phyloP scores from a whole-genome alignment of 2,113 vertebrate species.

The Hippoglossus stenolepis region DNA sequence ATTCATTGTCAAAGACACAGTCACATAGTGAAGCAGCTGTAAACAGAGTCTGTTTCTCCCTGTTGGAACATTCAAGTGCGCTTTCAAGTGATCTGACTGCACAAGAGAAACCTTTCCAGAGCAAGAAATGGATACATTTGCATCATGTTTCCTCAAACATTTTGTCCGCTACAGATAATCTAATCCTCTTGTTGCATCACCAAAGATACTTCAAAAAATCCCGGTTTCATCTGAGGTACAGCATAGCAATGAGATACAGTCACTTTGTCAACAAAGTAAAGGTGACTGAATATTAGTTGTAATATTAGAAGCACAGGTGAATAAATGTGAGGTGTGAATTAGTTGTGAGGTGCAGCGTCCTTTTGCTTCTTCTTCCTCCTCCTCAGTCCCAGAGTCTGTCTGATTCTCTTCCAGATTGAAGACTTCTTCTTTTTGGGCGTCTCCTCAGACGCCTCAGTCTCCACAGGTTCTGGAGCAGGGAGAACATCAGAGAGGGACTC shows the following conservation, averaged over 20 bases:
- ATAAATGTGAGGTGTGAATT: too few relatives aligned
- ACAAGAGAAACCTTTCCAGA: not conserved
- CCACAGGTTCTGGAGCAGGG: too few relatives aligned
- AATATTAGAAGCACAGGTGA: too few relatives aligned
- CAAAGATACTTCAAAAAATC: not conserved
- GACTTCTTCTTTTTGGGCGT: too few relatives aligned
- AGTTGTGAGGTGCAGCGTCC: too few relatives aligned
- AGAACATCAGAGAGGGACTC: too few relatives aligned
- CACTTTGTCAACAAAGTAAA: not conserved
- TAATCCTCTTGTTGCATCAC: not conserved
- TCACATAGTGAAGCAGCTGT: not conserved
- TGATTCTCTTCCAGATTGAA: too few relatives aligned
- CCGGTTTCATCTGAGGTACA: not conserved
- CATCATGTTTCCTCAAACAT: not conserved
- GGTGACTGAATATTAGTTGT: not conserved
- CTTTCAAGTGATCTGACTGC: not conserved
- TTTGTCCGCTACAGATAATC: not conserved
- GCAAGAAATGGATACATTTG: not conserved
- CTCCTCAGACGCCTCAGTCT: too few relatives aligned
- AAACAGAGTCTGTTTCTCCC: not conserved
- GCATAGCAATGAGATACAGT: not conserved
- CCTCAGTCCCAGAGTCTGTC: too few relatives aligned
- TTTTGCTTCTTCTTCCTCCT: too few relatives aligned
- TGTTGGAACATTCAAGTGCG: not conserved
- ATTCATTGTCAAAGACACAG: not conserved